phyloP scores from a whole-genome alignment of 2,888 invertebrate genomes.

The Hirudinaria manillensis region DNA sequence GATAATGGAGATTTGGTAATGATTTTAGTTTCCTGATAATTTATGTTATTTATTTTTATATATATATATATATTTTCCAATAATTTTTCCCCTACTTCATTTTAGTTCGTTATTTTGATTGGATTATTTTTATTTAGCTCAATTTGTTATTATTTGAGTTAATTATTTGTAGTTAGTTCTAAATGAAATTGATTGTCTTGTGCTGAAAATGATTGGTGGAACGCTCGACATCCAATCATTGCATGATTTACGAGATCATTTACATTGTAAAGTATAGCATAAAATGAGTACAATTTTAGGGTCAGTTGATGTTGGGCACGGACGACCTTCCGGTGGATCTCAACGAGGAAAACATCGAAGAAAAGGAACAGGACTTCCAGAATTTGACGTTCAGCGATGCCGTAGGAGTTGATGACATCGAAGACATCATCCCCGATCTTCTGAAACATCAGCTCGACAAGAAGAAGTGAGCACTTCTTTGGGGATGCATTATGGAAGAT shows the following conservation, averaged over 20 bases:
- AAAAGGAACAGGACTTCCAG: conserved; percentile 19
- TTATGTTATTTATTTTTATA: background rate
- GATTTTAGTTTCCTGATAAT: background rate
- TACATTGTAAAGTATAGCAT: too few species aligned
- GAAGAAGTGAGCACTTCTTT: conserved; percentile 58
- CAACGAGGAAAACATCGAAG: conserved; percentile 34
- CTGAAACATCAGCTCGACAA: conserved; percentile 73
- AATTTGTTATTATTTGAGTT: background rate
- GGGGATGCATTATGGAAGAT: background rate
- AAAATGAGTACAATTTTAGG: background rate
- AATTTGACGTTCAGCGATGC: conserved; percentile 6
- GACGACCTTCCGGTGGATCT: conserved; percentile 27
- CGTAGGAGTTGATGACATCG: conserved; percentile 69
- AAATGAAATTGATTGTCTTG: background rate
- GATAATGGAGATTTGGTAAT: conserved; percentile 14
- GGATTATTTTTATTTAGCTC: background rate
- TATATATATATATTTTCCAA: background rate
- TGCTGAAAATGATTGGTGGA: background rate
- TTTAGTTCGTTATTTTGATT: background rate
- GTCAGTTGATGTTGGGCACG: conserved; percentile 21
- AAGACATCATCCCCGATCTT: conserved; percentile 75
- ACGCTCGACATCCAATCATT: too few species aligned
- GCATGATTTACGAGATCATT: background rate
- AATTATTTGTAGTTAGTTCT: background rate
- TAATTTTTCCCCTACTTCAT: background rate